These are phyloP conservation scores for Podabrus alpinus DNA, from an alignment of 2,888 invertebrate species.

Conservation along the genomic window DNA sequence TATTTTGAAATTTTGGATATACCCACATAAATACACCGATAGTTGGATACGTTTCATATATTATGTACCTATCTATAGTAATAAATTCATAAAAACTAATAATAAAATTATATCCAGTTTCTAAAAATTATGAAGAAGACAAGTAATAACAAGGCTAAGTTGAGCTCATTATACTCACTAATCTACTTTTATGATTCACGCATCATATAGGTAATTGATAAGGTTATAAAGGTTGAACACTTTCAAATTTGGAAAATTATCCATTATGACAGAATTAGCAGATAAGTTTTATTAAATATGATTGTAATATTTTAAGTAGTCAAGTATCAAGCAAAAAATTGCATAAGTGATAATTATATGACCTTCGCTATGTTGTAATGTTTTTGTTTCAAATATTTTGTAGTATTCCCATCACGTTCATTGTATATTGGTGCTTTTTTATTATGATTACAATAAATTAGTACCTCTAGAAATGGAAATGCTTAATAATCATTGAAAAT, in stretches of 20 bases:
- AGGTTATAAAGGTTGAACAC: not conserved
- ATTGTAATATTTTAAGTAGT: not conserved
- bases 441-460: not conserved
- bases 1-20: no score
- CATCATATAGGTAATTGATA: not conserved
- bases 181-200: not conserved
- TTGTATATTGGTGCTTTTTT: not conserved
- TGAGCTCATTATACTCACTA: not conserved
- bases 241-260: not conserved
- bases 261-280: not conserved
- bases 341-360: not conserved
- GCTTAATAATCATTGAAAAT: not conserved
- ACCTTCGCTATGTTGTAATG: not conserved
- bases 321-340: not conserved
- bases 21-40: no score
- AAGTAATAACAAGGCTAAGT: not conserved
- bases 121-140: not conserved
- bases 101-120: not conserved
- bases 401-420: not conserved
- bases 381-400: not conserved
- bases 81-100: no score
- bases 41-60: no score
- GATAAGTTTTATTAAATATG: not conserved
- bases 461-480: not conserved
- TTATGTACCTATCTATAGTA: no score